Conservation (phyloP, 2,797 vertebrate genomes). For the Acropternis orthonyx region DNA sequence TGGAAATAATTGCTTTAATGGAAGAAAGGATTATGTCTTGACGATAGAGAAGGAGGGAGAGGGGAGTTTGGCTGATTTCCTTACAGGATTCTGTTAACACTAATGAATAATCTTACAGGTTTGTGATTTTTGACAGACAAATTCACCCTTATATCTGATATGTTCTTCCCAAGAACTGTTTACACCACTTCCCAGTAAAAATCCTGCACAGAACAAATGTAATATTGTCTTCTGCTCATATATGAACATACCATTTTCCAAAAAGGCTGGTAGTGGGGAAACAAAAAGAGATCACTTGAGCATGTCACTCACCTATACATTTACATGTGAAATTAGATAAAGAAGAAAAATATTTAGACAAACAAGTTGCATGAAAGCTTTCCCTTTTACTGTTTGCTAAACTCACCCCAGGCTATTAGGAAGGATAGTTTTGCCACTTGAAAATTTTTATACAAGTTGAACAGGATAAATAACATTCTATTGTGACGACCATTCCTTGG, state of each 20-base stretch:
- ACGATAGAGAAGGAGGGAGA: accelerated
- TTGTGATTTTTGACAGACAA: neutral
- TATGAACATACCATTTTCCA: neutral
- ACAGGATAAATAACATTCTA: neutral
- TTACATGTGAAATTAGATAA: neutral
- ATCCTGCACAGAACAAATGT: neutral
- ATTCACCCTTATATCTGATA: neutral
- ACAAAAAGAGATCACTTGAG: neutral
- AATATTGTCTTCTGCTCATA: neutral
- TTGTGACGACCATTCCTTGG: neutral
- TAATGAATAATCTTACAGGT: neutral
- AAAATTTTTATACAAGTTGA: neutral
- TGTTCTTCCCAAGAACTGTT: neutral
- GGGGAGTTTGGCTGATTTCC: neutral
- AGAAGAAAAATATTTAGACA: neutral
- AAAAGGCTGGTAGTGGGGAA: neutral
- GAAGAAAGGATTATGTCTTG: neutral
- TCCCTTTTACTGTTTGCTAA: neutral
- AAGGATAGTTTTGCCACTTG: neutral
- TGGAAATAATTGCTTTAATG: neutral
- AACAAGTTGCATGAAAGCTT: neutral
- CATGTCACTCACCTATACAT: neutral
- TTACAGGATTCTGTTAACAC: neutral
- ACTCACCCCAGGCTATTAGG: neutral
- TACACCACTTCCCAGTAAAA: neutral